Conservation (phyloP, 2,888 invertebrate species). For the Latheticus oryzae region DNA sequence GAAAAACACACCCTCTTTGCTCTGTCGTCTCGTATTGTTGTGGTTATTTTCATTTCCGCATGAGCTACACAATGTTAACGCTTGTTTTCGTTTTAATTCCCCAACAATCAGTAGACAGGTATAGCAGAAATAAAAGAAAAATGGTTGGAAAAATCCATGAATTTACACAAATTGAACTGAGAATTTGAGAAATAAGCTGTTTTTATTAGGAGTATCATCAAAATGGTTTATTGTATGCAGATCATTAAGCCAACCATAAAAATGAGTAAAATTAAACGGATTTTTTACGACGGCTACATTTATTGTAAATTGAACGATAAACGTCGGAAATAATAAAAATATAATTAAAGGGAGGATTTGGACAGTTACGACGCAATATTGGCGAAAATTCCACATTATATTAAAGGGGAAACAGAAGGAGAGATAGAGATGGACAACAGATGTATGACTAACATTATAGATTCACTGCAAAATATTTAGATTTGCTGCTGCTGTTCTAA, state of each 20-base stretch:
- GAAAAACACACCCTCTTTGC: no score
- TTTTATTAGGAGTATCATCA: slow-evolving; percentile 26
- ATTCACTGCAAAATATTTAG: no score
- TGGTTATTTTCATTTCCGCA: slow-evolving; percentile 44
- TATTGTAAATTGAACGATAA: slow-evolving; percentile 43
- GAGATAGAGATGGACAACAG: no score
- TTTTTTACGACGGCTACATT: slow-evolving; percentile 37
- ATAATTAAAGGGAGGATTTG: slow-evolving; percentile 32
- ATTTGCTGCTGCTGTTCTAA: no score
- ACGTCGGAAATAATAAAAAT: slow-evolving; percentile 39
- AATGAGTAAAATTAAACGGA: slow-evolving; percentile 32
- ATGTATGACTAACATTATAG: no score
- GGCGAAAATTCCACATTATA: slow-evolving; percentile 3
- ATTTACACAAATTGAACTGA: slow-evolving; percentile 26
- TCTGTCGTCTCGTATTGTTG: slow-evolving; percentile 38
- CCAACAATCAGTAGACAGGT: slow-evolving; percentile 35
- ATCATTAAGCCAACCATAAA: slow-evolving; percentile 35
- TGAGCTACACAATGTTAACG: slow-evolving; percentile 45
- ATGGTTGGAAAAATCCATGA: slow-evolving; percentile 3
- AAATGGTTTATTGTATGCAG: slow-evolving; percentile 34
- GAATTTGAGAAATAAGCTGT: slow-evolving; percentile 42
- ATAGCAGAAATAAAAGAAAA: slow-evolving; percentile 24
- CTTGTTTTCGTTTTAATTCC: slow-evolving; percentile 51
- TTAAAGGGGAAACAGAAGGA: slow-evolving; percentile 11
- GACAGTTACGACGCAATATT: slow-evolving; percentile 8